These are phyloP conservation scores for human (Homo sapiens) DNA, from an alignment of 2,113 vertebrate species.

Conservation along the genomic window GRCh38 chr13:29103001-29103500, in stretches of 20 bases:
- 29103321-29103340: neutral
- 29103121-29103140: neutral
- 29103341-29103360: neutral
- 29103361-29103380: neutral
- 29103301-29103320: neutral
- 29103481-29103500: neutral
- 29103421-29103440: neutral
- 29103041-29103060: neutral
- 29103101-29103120: neutral
- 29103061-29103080: neutral
- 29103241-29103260: neutral
- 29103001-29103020: neutral
- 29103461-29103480: neutral
- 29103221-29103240: neutral
- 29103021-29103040: neutral
- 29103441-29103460: neutral
- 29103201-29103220: neutral
- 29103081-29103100: neutral
- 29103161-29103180: constrained; percentile 1
- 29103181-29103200: constrained; percentile 33
- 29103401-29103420: neutral
- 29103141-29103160: neutral
- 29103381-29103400: neutral
- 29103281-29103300: neutral
- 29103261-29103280: neutral